Evolutionary conservation across 2,797 vertebrate genomes (phyloP).

Genomic region (Toxotes lorentzi): DNA sequence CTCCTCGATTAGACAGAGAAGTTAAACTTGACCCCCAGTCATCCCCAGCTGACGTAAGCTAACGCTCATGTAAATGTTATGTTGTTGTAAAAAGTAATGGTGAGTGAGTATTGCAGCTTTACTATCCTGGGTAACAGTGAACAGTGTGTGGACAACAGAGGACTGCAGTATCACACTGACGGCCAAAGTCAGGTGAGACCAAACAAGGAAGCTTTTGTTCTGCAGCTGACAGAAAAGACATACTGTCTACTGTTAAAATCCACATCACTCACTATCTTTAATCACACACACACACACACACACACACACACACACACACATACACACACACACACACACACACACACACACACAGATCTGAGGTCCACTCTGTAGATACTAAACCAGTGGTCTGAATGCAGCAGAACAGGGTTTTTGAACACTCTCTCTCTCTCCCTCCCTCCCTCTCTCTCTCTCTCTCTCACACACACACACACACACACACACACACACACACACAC

Average conservation of each 20-base stretch:
- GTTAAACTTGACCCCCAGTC: background rate
- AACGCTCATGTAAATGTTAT: no score
- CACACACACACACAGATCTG: conserved; percentile 5
- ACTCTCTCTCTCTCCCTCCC: background rate
- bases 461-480: background rate
- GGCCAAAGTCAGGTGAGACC: conserved; percentile 71
- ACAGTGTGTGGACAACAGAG: background rate
- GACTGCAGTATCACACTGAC: conserved; percentile 35
- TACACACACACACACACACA: conserved; percentile 18
- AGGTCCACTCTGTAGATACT: conserved; percentile 28
- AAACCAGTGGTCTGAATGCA: conserved; percentile 17
- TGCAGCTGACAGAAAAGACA: conserved; percentile 49
- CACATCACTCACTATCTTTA: conserved; percentile 77
- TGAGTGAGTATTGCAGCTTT: background rate
- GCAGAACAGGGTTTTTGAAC: conserved; percentile 46
- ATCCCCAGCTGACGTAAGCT: no score
- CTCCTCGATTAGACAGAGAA: background rate
- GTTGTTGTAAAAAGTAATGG: background rate
- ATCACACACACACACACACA: conserved; percentile 32
- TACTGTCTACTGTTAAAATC: conserved; percentile 63
- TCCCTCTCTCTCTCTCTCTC: background rate
- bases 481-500: conserved; percentile 43
- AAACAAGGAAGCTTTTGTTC: conserved; percentile 67
- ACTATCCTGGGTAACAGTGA: conserved; percentile 5
- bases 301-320: conserved; percentile 25